Base-by-base conservation (phyloP, 2,888 invertebrate species). In the Drosophila rubida region DNA sequence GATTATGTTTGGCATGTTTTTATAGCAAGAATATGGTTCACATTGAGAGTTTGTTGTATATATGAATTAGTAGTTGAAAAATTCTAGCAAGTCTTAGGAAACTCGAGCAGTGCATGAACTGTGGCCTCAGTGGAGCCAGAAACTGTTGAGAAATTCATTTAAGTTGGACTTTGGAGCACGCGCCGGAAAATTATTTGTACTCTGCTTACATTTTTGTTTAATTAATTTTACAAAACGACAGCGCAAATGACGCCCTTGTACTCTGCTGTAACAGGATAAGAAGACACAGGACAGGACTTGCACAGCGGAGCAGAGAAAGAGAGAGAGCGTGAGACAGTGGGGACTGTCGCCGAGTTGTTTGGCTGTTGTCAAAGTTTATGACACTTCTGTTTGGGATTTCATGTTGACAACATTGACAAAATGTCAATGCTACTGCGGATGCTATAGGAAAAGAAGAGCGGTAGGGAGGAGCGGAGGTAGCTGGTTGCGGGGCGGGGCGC, bases 331-430 rank as follows among this genome's bases (percentile, higher is more conserved):
- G 51, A 48, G 49, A 35, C 19, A 11, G 46, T 54, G 22, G 16
- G 25, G 44, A 53, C 50, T 51, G 54, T 48, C 39, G 16, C 45
- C 53, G 72, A 73, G 63, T 67, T 71, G 63, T 67, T 71, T 69
- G 37, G 63, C 64, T 71, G 80, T 74, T 83, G 73, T 78, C 82
- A 80, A 82, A 83, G 85, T 85, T 85, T 85, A 83, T 85, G 82
- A 83, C 85, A 83, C 85, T 85, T 82, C 71, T 74, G 82, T 69
- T 67, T 22, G 80, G 78, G 68, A 78, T 80, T 83, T 85, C 71
- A 78, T 82, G 85, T 78, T 85, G 82, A 82, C 82, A 82, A 80
- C 78, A 82, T 82, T 85, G 82, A 85, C 85, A 85, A 84, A 82
- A 81, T 79, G 85, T 78, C 85, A 82, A 74, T 82, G 67, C 63